Evolutionary conservation across 2,888 invertebrate species (phyloP).

Genomic region (Erebia ligea): DNA sequence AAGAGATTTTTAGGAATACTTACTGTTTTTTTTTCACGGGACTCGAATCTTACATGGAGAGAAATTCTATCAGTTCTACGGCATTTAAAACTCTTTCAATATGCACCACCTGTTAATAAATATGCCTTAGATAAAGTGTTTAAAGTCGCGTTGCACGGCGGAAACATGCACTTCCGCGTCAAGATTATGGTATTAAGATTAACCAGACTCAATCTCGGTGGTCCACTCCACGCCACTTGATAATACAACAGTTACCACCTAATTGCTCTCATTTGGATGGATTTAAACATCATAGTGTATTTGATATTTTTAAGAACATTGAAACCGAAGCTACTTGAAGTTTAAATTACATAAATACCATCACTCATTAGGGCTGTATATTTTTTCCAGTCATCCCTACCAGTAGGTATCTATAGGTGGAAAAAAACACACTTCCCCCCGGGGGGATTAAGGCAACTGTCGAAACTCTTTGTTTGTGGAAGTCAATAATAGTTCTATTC

Average conservation of each 20-base stretch:
- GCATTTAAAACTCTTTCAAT: not conserved
- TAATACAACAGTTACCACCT: slow-evolving; percentile 18
- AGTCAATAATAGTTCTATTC: too few relatives aligned
- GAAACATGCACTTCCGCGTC: slow-evolving; percentile 71
- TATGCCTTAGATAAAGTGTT: slow-evolving; percentile 2
- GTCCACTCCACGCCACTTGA: slow-evolving; percentile 48
- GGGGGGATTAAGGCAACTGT: too few relatives aligned
- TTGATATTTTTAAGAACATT: too few relatives aligned
- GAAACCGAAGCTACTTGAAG: too few relatives aligned
- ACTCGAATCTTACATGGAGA: not conserved
- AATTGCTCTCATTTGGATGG: slow-evolving; percentile 10
- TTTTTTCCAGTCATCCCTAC: too few relatives aligned
- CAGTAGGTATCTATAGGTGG: too few relatives aligned
- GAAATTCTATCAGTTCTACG: not conserved
- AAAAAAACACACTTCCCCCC: too few relatives aligned
- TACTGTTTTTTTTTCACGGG: too few relatives aligned
- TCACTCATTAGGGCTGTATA: too few relatives aligned
- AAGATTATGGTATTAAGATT: slow-evolving; percentile 75
- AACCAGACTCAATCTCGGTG: slow-evolving; percentile 67
- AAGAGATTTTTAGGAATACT: too few relatives aligned
- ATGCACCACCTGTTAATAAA: not conserved
- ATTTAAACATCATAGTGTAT: not conserved
- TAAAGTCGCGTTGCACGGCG: slow-evolving; percentile 47
- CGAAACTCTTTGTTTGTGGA: too few relatives aligned
- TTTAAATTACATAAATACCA: too few relatives aligned